Evolutionary conservation across 1,140 invertebrate genomes (phyloP), one percentile per base, ranked within the genome.

Genomic region (Sesamia nonagrioides): DNA sequence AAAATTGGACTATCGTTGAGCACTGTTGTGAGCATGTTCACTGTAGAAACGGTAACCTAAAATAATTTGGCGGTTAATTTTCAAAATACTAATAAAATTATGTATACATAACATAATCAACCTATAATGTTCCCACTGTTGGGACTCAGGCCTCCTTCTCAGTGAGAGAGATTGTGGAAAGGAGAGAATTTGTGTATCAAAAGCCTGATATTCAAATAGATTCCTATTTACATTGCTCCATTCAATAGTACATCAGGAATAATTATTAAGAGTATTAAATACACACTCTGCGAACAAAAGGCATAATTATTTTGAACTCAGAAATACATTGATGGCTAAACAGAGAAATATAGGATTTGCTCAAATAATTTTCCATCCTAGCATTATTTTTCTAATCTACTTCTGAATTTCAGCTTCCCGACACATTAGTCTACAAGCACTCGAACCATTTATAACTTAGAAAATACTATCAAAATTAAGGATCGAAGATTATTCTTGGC

Each of bases 11-110:
- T 98, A 93, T 98, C 98, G 94, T 98, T 98, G 54, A 98, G 96
- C 1, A 98, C 97, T 15, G 98, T 98, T 15, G 98, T 98, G 79
- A 98, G 96, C 96, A 98, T 97, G 94, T 98, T 98, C 86, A 98
- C 97, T 1, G 98, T 98, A 17, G 98, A 98, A 21, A 98, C 97
- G 37, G 98, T 98, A 78, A 98, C 97, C 95, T 95, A 79, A 58
- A 88, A 85, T 37, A 40, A 21, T 45, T 27, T 27, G 27, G 3
- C 27, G 1, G 27, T 27, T 27, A 27, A 27, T 27, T 27, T 27
- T 27, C 27, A 27, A 27, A 27, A 27, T 3, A 27, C 27, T 27
- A 3, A 3, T 27, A 27, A 27, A 27, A 27, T 27, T 27, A 3
- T 27, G 27, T 27, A 1, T 27, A n/a, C n/a, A n/a, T n/a, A n/a